Evolutionary conservation across 2,797 vertebrate species (phyloP).

Genomic region (Gymnopithys bicolor): DNA sequence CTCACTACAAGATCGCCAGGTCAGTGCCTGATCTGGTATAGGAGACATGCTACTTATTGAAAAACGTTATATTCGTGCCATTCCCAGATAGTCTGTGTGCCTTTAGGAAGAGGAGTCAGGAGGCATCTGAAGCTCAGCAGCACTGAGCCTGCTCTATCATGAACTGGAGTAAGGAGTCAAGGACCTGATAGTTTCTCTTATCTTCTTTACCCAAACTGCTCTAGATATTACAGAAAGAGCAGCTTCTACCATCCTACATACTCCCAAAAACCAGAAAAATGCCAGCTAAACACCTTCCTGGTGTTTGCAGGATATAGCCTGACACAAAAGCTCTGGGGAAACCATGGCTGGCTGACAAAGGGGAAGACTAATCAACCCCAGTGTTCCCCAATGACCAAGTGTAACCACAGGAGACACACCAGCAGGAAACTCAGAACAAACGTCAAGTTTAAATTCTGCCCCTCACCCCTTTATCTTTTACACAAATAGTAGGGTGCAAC

Average conservation of each 20-base stretch:
- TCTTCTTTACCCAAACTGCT: not conserved
- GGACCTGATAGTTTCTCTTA: fast-evolving
- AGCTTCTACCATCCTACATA: not conserved
- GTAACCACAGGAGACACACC: not conserved
- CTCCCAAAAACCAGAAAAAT: not conserved
- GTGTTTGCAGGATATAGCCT: not conserved
- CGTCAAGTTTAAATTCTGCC: not conserved
- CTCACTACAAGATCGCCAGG: not conserved
- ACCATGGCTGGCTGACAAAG: not conserved
- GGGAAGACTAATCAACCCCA: not conserved
- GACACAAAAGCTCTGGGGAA: not conserved
- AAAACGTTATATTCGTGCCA: not conserved
- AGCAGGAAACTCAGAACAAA: not conserved
- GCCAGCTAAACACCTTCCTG: not conserved
- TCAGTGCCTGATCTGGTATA: not conserved
- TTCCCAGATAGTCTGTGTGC: not conserved
- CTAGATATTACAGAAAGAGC: not conserved
- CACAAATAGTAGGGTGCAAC: not conserved
- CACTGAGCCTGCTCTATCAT: not conserved
- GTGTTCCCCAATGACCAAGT: not conserved
- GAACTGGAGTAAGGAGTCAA: not conserved
- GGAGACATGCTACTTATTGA: not conserved
- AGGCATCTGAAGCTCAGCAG: not conserved
- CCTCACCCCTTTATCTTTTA: not conserved
- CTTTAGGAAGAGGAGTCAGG: not conserved